Conservation (phyloP, 2,888 invertebrate genomes). For the Eupithecia inturbata region DNA sequence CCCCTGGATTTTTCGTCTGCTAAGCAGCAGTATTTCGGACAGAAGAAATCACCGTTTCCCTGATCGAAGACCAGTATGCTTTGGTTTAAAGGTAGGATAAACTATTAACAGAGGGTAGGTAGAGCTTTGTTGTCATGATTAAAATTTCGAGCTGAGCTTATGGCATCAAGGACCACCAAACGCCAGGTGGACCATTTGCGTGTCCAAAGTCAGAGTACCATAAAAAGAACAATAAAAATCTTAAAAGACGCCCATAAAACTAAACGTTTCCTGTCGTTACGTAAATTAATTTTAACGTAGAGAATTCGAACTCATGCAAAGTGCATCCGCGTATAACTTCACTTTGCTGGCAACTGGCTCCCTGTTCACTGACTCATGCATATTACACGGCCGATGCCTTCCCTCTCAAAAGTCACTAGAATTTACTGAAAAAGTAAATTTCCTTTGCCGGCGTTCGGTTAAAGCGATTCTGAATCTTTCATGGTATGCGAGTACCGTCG, state of each 20-base stretch:
- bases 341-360: conserved; percentile 52
- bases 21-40: not conserved
- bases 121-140: not conserved
- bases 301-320: conserved; percentile 27
- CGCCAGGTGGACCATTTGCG: not conserved
- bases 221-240: not conserved
- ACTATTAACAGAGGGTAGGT: no score
- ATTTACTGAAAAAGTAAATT: conserved; percentile 42
- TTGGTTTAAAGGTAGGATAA: not conserved
- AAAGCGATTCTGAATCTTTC: conserved; percentile 37
- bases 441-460: conserved; percentile 29
- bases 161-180: not conserved
- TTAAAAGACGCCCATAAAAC: not conserved
- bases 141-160: not conserved
- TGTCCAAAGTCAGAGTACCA: not conserved
- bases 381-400: conserved; percentile 68
- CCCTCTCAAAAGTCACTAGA: conserved; percentile 50
- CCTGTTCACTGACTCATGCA: conserved; percentile 66
- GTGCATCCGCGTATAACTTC: conserved; percentile 33
- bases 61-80: not conserved
- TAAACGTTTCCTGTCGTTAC: conserved; percentile 5
- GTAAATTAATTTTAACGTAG: conserved; percentile 6
- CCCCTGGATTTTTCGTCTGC: not conserved
- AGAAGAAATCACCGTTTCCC: no score
- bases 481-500: conserved; percentile 24